phyloP scores from a whole-genome alignment of 2,888 invertebrate species.

The Platerodrilus igneus region DNA sequence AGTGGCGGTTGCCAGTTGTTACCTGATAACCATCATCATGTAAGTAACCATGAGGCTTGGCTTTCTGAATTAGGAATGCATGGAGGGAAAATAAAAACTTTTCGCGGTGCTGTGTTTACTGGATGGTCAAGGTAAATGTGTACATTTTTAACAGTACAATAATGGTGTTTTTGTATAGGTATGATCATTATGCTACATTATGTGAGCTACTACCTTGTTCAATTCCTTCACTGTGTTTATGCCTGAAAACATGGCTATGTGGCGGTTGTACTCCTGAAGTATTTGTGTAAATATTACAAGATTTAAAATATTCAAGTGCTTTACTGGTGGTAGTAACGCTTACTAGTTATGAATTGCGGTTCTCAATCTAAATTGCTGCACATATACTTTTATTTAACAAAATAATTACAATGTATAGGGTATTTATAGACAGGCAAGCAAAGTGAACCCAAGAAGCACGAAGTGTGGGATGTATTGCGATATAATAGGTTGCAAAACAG shows the following conservation, averaged over 20 bases:
- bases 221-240: slow-evolving; percentile 59
- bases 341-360: no score
- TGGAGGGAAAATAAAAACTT: slow-evolving; percentile 51
- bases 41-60: slow-evolving; percentile 76
- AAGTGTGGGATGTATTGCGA: no score
- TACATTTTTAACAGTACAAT: slow-evolving; percentile 2
- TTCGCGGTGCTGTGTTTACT: slow-evolving; percentile 63
- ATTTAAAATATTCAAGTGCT: not conserved
- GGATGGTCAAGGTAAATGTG: slow-evolving; percentile 65
- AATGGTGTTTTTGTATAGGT: slow-evolving; percentile 46
- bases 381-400: no score
- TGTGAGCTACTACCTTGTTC: slow-evolving; percentile 64
- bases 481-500: no score
- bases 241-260: slow-evolving; percentile 55
- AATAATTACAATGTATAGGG: no score
- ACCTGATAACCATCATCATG: slow-evolving; percentile 64
- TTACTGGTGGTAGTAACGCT: no score
- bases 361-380: no score
- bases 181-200: slow-evolving; percentile 68
- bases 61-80: slow-evolving; percentile 52
- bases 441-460: no score
- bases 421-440: no score
- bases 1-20: slow-evolving; percentile 67
- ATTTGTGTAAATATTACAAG: slow-evolving; percentile 40
- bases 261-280: slow-evolving; percentile 49